Evolutionary conservation across 2,888 invertebrate species (phyloP).

Genomic region (Polymixis lichenea): DNA sequence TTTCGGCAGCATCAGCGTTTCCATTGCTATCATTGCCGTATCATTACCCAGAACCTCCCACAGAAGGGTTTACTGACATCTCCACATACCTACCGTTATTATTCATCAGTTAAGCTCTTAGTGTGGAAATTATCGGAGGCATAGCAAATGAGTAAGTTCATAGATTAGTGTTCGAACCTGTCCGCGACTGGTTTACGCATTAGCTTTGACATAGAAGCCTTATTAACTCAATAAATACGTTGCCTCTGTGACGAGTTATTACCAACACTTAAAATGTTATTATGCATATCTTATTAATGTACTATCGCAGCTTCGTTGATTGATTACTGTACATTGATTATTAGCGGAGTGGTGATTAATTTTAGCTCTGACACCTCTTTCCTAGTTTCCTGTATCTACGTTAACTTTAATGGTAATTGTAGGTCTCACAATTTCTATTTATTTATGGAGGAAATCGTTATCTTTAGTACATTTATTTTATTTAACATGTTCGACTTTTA

Average conservation of each 20-base stretch:
- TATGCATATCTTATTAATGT: constrained; percentile 55
- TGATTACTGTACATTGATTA: constrained; percentile 56
- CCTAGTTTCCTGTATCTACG: constrained; percentile 41
- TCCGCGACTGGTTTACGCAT: constrained; percentile 75
- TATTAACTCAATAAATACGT: constrained; percentile 64
- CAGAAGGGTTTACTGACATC: constrained; percentile 45
- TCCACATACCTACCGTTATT: constrained; percentile 69
- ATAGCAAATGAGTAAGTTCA: constrained; percentile 70
- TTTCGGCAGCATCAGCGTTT: constrained; percentile 23
- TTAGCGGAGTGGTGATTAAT: constrained; percentile 51
- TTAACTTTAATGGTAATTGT: constrained; percentile 26
- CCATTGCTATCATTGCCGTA: constrained; percentile 24
- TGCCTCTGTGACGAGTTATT: constrained; percentile 57
- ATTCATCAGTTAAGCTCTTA: constrained; percentile 77
- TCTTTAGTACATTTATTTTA: constrained; percentile 10
- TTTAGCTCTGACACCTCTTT: constrained; percentile 47
- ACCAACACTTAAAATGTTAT: constrained; percentile 55
- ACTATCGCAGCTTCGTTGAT: constrained; percentile 46
- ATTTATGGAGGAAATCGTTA: constrained; percentile 55
- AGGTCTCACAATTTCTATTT: constrained; percentile 40
- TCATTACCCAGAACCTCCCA: constrained; percentile 38
- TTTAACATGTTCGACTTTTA: background rate
- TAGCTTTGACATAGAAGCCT: constrained; percentile 77
- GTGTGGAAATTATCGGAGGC: constrained; percentile 76
- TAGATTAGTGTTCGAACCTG: constrained; percentile 72